A percentile compares a stretch with the other conserved stretches of the same genome.
Evolutionary conservation across 1,140 invertebrate genomes (phyloP).

Genomic region (Eriosoma lanigerum): DNA sequence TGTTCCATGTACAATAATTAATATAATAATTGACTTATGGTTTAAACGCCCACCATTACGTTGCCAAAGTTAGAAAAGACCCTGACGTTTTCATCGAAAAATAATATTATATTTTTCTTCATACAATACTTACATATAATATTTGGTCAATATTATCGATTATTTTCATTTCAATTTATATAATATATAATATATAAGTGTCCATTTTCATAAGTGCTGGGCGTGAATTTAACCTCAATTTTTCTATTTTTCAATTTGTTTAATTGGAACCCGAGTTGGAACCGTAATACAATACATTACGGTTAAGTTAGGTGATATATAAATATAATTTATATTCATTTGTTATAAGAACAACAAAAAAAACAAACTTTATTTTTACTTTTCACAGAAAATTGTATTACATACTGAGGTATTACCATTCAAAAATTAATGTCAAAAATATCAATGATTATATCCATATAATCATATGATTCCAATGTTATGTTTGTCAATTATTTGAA

Average conservation of each 20-base stretch:
- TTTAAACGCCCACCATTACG: neutral
- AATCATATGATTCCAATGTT: neutral
- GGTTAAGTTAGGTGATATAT: neutral
- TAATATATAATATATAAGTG: neutral
- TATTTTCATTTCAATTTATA: neutral
- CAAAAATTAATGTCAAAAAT: neutral
- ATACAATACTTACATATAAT: slow-evolving; percentile 18
- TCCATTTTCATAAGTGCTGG: slow-evolving; percentile 40
- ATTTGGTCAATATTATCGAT: slow-evolving; percentile 46
- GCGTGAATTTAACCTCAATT: slow-evolving; percentile 24
- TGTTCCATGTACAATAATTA: neutral
- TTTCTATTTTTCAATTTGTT: slow-evolving; percentile 26
- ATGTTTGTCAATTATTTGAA: neutral
- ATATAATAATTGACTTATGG: neutral
- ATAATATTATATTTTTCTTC: neutral
- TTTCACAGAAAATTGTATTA: neutral
- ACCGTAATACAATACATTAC: neutral
- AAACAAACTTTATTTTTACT: neutral
- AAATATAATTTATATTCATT: neutral
- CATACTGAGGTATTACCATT: neutral
- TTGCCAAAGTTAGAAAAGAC: neutral
- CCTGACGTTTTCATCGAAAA: slow-evolving; percentile 21
- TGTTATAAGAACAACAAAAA: neutral
- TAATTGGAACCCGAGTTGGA: neutral
- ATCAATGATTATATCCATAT: neutral